phyloP scores from a whole-genome alignment of 2,113 vertebrate genomes.

The Pandion haliaetus region DNA sequence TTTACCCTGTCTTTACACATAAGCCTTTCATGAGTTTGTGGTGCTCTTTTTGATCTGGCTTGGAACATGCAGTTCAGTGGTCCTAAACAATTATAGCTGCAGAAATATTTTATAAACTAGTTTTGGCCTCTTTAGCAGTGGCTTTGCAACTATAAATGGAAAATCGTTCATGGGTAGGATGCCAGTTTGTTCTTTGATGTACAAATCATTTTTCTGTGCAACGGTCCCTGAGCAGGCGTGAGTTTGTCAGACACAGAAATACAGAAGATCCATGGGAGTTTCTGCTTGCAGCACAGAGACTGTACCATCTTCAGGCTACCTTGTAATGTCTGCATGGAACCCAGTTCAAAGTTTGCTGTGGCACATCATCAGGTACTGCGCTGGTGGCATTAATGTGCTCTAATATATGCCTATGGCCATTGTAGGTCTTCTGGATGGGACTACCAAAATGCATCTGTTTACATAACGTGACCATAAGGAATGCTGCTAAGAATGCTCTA shows the following conservation, averaged over 20 bases:
- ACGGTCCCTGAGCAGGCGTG: neutral
- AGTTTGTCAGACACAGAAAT: neutral
- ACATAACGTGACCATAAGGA: neutral
- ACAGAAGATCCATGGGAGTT: neutral
- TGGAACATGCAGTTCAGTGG: conserved; percentile 41
- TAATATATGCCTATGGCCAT: neutral
- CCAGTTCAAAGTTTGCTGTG: neutral
- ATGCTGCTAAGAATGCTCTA: neutral
- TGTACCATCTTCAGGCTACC: neutral
- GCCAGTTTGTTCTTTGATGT: conserved; percentile 18
- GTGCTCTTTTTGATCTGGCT: conserved; percentile 58
- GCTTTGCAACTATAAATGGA: conserved; percentile 47
- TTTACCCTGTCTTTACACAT: conserved; percentile 49
- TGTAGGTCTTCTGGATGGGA: neutral
- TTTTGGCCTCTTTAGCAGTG: conserved; percentile 18
- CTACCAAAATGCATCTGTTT: neutral
- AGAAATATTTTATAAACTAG: conserved; percentile 30
- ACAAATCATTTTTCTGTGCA: neutral
- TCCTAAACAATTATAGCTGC: conserved; percentile 47
- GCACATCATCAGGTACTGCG: neutral
- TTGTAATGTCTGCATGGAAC: neutral
- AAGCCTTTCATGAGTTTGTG: conserved; percentile 55
- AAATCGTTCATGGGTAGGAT: conserved; percentile 3
- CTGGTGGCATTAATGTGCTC: neutral
- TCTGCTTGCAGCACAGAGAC: neutral